Conservation (phyloP, 1,140 invertebrate species). For the Nebria ingens region DNA sequence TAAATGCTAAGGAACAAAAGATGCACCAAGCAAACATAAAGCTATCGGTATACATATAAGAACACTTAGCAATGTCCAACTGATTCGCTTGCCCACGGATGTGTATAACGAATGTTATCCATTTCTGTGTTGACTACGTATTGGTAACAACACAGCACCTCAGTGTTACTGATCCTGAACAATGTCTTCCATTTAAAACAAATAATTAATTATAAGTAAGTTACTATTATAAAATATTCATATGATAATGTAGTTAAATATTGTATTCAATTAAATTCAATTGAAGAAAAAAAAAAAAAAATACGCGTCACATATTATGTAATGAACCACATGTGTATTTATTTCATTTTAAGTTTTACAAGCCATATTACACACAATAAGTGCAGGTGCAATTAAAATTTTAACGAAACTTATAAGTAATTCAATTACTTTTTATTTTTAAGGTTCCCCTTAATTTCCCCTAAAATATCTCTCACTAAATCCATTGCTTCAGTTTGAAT, state of each 20-base stretch:
- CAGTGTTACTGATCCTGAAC: constrained; percentile 17
- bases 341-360: too few relatives aligned
- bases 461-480: not conserved
- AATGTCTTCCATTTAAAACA: constrained; percentile 36
- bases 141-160: too few relatives aligned
- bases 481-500: not conserved
- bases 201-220: constrained; percentile 34
- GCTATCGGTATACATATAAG: not conserved
- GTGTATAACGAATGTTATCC: too few relatives aligned
- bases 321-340: too few relatives aligned
- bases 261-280: constrained; percentile 9
- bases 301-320: too few relatives aligned
- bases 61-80: not conserved
- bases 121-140: too few relatives aligned
- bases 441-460: not conserved
- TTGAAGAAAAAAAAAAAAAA: not conserved
- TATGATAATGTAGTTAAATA: constrained; percentile 9
- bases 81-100: too few relatives aligned
- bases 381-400: too few relatives aligned
- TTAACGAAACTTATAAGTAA: too few relatives aligned
- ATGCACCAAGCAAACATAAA: not conserved
- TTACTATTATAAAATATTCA: constrained; percentile 17
- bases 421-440: not conserved
- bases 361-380: too few relatives aligned
- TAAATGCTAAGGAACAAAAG: not conserved